Percentiles rank a stretch among this genome's conserved stretches.
Evolutionary conservation across 2,888 invertebrate species (phyloP).

Genomic region (Synanthedon formicaeformis): DNA sequence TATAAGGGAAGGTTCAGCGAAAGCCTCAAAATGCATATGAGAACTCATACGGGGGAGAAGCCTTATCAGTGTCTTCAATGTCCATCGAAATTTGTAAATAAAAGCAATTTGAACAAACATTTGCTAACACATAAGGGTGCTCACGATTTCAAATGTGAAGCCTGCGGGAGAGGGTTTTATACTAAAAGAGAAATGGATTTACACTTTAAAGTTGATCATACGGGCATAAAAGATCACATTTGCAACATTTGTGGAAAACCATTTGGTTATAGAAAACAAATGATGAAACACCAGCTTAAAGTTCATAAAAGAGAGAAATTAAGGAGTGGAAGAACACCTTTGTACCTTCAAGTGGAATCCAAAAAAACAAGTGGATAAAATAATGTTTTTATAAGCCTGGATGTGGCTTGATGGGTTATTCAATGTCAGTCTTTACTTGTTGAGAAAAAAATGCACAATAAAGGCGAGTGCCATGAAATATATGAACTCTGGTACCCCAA

Average conservation of each 20-base stretch:
- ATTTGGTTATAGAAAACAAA: slow-evolving; percentile 54
- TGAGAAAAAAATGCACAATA: no score
- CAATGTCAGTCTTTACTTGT: no score
- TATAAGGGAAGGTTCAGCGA: slow-evolving; percentile 50
- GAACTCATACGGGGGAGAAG: slow-evolving; percentile 52
- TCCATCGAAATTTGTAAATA: slow-evolving; percentile 43
- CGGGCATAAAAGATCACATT: slow-evolving; percentile 48
- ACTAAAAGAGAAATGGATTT: slow-evolving; percentile 38
- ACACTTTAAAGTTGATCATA: slow-evolving; percentile 54
- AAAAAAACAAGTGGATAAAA: slow-evolving; percentile 16
- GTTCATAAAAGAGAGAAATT: slow-evolving; percentile 55
- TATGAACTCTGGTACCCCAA: no score
- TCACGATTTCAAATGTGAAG: slow-evolving; percentile 44
- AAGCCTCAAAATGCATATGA: slow-evolving; percentile 56
- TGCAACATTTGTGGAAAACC: slow-evolving; percentile 51
- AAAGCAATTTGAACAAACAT: slow-evolving; percentile 57
- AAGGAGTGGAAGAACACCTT: slow-evolving; percentile 41
- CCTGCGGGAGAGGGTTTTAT: slow-evolving; percentile 45
- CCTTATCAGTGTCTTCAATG: slow-evolving; percentile 52
- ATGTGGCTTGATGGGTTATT: no score
- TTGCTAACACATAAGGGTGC: slow-evolving; percentile 35
- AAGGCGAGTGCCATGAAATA: no score
- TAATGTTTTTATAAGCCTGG: not conserved
- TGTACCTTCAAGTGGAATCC: slow-evolving; percentile 42
- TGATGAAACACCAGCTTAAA: slow-evolving; percentile 57